Evolutionary conservation across 2,113 vertebrate species (phyloP), one percentile per base, ranked within the genome.

Genomic region (Elgaria multicarinata): DNA sequence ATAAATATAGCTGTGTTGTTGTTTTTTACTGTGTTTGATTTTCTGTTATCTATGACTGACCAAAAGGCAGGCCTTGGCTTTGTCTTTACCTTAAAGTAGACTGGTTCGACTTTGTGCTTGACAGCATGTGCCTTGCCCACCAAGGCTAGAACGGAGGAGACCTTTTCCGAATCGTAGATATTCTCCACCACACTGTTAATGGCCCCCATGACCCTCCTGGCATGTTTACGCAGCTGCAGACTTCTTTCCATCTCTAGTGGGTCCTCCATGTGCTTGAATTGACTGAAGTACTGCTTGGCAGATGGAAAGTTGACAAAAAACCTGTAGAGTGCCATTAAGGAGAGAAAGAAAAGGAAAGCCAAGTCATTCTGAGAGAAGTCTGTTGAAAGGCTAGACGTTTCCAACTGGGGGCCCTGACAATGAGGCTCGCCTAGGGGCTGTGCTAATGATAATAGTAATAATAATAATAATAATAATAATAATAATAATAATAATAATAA

Each of bases 231-330:
- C 90, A 99, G 97, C 89, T 98, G 97, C 10, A 96, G 90, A 90
- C 97, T 98, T 83, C 96, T 95, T 93, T 98, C 97, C 97, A 98
- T 98, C 77, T 98, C 97, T 94, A 97, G 67, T 0, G 97, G 96
- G 39, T 98, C 97, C 50, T 97, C 96, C 97, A 98, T 96, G 95
- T 98, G 96, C 94, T 95, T 97, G 96, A 99, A 99, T 97, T 99
- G 99, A 96, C 98, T 99, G 97, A 99, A 99, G 96, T 99, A 99
- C 96, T 99, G 98, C 97, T 99, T 99, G 95, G 98, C 98, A 0
- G 98, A 98, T 0, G 99, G 99, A 93, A 99, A 99, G 96, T 99
- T 99, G 95, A 99, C 97, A 53, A 99, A 99, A 97, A 99, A 98
- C 97, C 99, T 99, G 92, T 2, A 16, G 12, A 3, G 39, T 22